Conservation (phyloP, 2,797 vertebrate species). For the Ambastaia sidthimunki region DNA sequence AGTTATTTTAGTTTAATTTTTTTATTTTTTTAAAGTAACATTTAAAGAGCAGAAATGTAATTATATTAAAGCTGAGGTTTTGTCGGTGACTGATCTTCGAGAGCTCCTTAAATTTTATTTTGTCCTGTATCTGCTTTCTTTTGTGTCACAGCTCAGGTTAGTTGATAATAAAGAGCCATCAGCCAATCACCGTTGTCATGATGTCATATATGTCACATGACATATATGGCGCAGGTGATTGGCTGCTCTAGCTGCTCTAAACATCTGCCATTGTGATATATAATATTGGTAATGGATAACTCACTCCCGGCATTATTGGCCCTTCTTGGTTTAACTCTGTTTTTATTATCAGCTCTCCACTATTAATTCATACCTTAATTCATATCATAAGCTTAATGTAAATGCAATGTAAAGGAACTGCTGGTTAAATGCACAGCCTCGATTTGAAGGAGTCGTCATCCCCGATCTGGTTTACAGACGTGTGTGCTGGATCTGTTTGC, state of each 20-base stretch:
- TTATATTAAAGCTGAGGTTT: too few species aligned
- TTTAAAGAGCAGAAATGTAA: too few species aligned
- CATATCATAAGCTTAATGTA: slow-evolving; percentile 33
- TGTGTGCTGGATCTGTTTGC: slow-evolving; percentile 58
- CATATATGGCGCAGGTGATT: neutral
- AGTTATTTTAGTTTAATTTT: too few species aligned
- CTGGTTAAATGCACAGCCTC: slow-evolving; percentile 10
- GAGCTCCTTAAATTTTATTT: too few species aligned
- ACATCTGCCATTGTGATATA: neutral
- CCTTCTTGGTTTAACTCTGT: slow-evolving; percentile 26
- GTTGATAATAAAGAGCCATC: too few species aligned
- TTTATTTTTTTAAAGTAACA: too few species aligned
- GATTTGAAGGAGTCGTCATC: slow-evolving; percentile 46
- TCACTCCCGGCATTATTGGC: neutral
- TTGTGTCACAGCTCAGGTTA: too few species aligned
- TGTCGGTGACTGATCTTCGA: neutral
- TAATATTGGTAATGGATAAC: neutral
- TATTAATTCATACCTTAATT: slow-evolving; percentile 54
- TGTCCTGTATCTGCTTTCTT: too few species aligned
- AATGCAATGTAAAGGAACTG: slow-evolving; percentile 30
- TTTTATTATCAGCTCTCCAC: slow-evolving; percentile 30
- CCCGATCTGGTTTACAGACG: slow-evolving; percentile 54
- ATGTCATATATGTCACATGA: neutral
- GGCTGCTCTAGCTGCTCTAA: neutral
- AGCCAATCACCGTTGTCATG: neutral